Conservation (phyloP, 1,140 invertebrate species). For the Zelostemma sp. region DNA sequence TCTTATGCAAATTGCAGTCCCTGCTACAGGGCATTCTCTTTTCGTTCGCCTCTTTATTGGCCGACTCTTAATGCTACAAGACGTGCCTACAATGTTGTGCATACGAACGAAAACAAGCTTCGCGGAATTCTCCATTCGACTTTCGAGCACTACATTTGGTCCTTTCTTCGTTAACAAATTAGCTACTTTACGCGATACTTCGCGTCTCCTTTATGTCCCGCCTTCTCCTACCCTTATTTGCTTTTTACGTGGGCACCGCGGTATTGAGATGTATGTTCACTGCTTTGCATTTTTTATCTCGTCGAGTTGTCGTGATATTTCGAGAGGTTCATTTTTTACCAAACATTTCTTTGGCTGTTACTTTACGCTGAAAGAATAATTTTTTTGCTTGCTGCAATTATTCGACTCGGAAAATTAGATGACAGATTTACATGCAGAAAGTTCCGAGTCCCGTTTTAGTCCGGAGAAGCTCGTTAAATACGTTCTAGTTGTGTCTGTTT, state of each 20-base stretch:
- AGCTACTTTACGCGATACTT: slow-evolving; percentile 37
- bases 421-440: too few species aligned
- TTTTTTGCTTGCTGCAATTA: too few species aligned
- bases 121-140: slow-evolving; percentile 44
- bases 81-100: slow-evolving; percentile 45
- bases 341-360: too few species aligned
- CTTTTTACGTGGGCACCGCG: background rate
- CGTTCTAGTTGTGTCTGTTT: too few species aligned
- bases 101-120: slow-evolving; percentile 53
- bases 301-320: too few species aligned
- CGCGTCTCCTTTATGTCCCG: slow-evolving; percentile 9
- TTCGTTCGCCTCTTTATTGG: slow-evolving; percentile 47
- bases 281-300: slow-evolving; percentile 17
- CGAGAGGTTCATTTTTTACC: too few species aligned
- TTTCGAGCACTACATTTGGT: slow-evolving; percentile 34
- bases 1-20: slow-evolving; percentile 60
- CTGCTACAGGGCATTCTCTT: slow-evolving; percentile 53
- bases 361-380: too few species aligned
- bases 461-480: too few species aligned
- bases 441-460: too few species aligned
- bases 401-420: too few species aligned
- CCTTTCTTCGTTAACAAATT: slow-evolving; percentile 44
- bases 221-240: background rate
- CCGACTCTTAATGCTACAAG: slow-evolving; percentile 44
- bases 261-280: slow-evolving; percentile 22